Conservation (phyloP, 2,113 vertebrate species). For the Hucho hucho region DNA sequence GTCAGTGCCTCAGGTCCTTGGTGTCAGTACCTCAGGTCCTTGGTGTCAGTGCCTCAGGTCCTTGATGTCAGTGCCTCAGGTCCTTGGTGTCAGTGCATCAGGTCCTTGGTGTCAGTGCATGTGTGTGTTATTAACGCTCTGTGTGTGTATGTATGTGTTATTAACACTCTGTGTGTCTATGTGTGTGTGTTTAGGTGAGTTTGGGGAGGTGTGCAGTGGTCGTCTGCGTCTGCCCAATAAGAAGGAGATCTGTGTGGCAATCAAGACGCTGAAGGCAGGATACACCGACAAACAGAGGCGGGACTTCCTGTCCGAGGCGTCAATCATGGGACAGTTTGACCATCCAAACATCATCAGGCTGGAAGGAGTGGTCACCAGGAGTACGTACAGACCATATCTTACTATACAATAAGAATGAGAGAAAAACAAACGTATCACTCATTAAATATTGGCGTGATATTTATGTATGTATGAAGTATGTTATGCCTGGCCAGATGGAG, state of each 20-base stretch:
- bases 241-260: slow-evolving; percentile 97
- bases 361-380: slow-evolving; percentile 96
- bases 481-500: too few species aligned
- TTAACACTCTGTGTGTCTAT: neutral
- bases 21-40: too few species aligned
- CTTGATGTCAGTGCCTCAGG: too few species aligned
- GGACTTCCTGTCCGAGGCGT: slow-evolving; percentile 94
- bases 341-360: slow-evolving; percentile 97
- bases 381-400: slow-evolving; percentile 73
- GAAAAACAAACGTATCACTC: too few species aligned
- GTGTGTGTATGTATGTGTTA: neutral
- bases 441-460: too few species aligned
- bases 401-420: neutral
- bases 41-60: too few species aligned
- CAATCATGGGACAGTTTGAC: slow-evolving; percentile 98
- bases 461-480: too few species aligned
- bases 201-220: slow-evolving; percentile 97
- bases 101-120: too few species aligned
- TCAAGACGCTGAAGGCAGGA: slow-evolving; percentile 95
- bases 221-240: slow-evolving; percentile 92
- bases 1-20: too few species aligned
- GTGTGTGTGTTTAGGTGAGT: slow-evolving; percentile 80
- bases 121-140: neutral
- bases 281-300: slow-evolving; percentile 96
- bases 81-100: too few species aligned